Conservation (phyloP, 2,113 vertebrate species). For the Nestor notabilis region DNA sequence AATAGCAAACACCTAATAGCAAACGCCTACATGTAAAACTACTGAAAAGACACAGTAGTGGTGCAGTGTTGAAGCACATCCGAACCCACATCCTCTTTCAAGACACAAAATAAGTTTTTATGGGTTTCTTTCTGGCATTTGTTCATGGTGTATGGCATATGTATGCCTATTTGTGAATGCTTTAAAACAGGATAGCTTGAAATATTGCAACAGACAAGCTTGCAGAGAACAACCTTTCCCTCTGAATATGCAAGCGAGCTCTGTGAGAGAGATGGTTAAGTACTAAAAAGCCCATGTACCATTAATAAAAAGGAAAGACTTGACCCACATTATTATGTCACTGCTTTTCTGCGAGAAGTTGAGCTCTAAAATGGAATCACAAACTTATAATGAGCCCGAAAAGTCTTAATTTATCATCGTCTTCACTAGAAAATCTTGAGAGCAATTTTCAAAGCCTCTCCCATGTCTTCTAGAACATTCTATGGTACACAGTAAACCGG, state of each 20-base stretch:
- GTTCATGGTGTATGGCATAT: not conserved
- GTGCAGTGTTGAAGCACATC: not conserved
- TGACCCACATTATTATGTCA: not conserved
- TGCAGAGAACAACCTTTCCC: not conserved
- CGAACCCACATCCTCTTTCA: not conserved
- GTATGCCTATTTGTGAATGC: not conserved
- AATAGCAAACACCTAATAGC: constrained; percentile 64
- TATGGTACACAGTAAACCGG: not conserved
- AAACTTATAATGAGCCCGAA: not conserved
- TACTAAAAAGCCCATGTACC: not conserved
- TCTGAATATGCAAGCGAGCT: not conserved
- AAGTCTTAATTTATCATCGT: constrained; percentile 8
- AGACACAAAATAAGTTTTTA: not conserved
- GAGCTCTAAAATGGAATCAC: not conserved
- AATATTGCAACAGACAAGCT: not conserved
- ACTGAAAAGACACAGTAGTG: not conserved
- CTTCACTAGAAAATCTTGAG: not conserved
- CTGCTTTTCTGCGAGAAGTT: not conserved
- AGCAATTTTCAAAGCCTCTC: constrained; percentile 7
- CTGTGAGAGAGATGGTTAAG: not conserved
- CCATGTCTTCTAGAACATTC: not conserved
- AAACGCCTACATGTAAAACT: constrained; percentile 46
- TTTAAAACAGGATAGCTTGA: not conserved
- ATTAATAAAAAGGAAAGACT: not conserved
- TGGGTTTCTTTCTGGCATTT: not conserved